Base-by-base conservation (phyloP, 2,797 vertebrate species). In the Epinephelus coioides region DNA sequence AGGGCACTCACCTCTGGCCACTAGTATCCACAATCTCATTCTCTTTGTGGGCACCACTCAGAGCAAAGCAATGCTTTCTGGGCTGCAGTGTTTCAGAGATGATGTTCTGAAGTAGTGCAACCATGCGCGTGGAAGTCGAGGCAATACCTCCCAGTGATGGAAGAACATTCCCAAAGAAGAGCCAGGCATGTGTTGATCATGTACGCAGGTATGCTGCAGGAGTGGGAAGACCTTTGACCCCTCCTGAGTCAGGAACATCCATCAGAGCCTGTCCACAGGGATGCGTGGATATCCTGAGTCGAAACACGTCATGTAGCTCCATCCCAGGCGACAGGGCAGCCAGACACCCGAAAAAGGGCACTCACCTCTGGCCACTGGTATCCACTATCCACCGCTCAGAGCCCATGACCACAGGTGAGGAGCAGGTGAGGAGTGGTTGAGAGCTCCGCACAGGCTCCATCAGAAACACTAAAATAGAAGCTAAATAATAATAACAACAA, bases 281-380 rank as follows among this genome's bases (percentile, higher is more conserved):
- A 17, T 18, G 46, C 17, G 14, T 47, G 14, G 2, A 5, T 17
- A 47, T 74, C 73, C 62, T 6, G 19, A 54, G 25, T 3, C 62
- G 27, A 80, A 34, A 13, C 55, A 25, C 25, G 40, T 79, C 19
- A n/a, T 25, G 38, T 18, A 0, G 38, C n/a, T 85, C 46, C 59
- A n/a, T 25, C 10, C 34, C 15, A 21, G 23, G 19, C 9, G 5
- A n/a, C 14, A 23, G 40, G 34, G 27, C 65, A 49, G 14, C 5
- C 70, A 3, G n/a, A 21, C 13, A 46, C 11, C 44, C 14, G 4
- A 15, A 46, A 15, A 6, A 15, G 15, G 44, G 5, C 14, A 1
- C 46, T 47, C 46, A 46, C 17, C 5, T 17, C 5, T 4, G 15
- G 30, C 44, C 10, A 4, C 61, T 40, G 6, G 30, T 23, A 56